A percentile compares a stretch with the other conserved stretches of the same genome.
Evolutionary conservation across 2,888 invertebrate species (phyloP).

Genomic region (Dorcus parallelipipedus): DNA sequence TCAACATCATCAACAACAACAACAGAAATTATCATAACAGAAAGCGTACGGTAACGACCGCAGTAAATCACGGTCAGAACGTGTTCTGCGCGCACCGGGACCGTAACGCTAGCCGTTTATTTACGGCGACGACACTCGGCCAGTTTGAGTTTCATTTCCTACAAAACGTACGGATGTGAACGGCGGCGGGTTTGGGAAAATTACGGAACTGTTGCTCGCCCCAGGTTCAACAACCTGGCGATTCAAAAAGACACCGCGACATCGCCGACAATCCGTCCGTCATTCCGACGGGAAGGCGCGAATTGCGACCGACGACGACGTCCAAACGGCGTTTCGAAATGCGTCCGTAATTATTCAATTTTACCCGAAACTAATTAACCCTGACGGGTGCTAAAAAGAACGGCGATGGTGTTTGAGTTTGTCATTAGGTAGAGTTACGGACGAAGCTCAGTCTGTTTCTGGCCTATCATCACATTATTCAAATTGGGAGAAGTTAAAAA

Average conservation of each 20-base stretch:
- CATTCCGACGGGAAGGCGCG: not conserved
- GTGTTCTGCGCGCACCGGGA: not conserved
- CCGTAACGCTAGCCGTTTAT: not conserved
- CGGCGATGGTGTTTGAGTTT: too few species aligned
- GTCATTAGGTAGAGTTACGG: too few species aligned
- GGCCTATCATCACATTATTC: too few species aligned
- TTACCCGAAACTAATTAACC: too few species aligned
- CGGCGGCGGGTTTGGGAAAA: constrained; percentile 17
- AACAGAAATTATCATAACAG: too few species aligned
- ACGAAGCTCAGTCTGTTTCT: too few species aligned
- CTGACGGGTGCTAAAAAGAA: too few species aligned
- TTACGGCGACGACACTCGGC: not conserved
- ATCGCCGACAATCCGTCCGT: not conserved
- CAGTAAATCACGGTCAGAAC: too few species aligned
- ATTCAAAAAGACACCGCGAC: constrained; percentile 1
- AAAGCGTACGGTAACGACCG: too few species aligned
- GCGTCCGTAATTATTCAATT: not conserved
- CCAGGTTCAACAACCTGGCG: constrained; percentile 26
- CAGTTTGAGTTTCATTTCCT: too few species aligned
- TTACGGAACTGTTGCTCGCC: constrained; percentile 13
- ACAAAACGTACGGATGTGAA: not conserved
- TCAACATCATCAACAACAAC: too few species aligned
- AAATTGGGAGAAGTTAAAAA: too few species aligned
- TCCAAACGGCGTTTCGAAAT: not conserved
- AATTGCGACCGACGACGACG: not conserved